A percentile compares a stretch with the other conserved stretches of the same genome.
These are phyloP conservation scores for Nineta flava DNA, from an alignment of 2,888 invertebrate species.

Conservation along the genomic window DNA sequence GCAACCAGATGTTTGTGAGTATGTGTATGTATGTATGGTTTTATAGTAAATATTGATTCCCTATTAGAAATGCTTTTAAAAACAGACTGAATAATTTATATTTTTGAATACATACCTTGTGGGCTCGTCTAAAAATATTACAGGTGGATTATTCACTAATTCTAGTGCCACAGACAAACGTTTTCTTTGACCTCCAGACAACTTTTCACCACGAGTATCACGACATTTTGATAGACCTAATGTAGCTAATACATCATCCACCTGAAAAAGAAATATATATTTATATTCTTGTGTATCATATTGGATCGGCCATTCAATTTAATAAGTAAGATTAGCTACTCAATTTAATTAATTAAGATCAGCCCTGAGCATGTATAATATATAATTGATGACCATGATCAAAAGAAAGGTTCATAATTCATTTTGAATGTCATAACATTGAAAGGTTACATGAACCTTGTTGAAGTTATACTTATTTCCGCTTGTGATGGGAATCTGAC, in stretches of 20 bases:
- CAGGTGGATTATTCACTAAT: slow-evolving; percentile 66
- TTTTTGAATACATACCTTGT: slow-evolving; percentile 45
- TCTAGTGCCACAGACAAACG: slow-evolving; percentile 61
- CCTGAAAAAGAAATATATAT: slow-evolving; percentile 28
- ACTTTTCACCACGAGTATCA: slow-evolving; percentile 43
- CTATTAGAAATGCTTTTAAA: slow-evolving; percentile 2
- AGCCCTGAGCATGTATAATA: not conserved
- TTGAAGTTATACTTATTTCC: no score
- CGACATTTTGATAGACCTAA: slow-evolving; percentile 49
- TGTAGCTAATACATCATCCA: slow-evolving; percentile 55
- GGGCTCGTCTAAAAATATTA: slow-evolving; percentile 69
- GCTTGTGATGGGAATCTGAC: no score
- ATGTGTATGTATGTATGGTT: no score
- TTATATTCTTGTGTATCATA: not conserved
- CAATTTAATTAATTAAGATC: not conserved
- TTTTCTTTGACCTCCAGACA: slow-evolving; percentile 67
- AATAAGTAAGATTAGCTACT: not conserved
- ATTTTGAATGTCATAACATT: no score
- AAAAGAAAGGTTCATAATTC: no score
- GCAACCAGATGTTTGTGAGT: no score
- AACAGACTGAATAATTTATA: not conserved
- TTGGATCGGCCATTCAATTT: no score
- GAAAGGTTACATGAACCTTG: no score
- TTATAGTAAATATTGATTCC: no score
- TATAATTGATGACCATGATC: no score